Base-by-base conservation (phyloP, 1,140 invertebrate species). In the Microvelia longipes region DNA sequence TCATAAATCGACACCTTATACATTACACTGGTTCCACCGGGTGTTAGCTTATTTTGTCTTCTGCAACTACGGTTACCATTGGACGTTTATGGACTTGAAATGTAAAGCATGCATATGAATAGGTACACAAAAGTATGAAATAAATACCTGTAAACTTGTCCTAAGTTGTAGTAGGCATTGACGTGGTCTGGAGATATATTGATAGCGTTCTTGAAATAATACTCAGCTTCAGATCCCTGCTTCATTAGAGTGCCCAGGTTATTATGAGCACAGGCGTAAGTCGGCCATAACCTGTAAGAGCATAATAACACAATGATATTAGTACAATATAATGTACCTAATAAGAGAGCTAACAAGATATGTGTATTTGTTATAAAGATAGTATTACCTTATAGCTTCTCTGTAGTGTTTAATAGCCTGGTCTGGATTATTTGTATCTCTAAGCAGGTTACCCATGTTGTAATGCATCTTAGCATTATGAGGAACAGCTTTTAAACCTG, bases 401-500 rank as follows among this genome's bases (percentile, higher is more conserved):
- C 85, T 85, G 80, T 94, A 95, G 79, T 94, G 91, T 73, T 85
- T 79, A 60, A 88, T 86, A 1, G 92, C 92, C 67, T 84, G 79
- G 66, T 84, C 83, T 73, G 87, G 82, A 28, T 86, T 85, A 11
- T 80, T 81, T 15, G 85, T 82, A 77, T 94, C 92, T 77, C 90
- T 86, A 68, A 91, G 83, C 76, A 91, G 88, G 82, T 95, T 95
- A 26, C 88, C 92, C 78, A 90, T 93, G 80, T 94, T 94, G 81
- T 93, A 95, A 81, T 94, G 92, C 80, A 93, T 87, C 81, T 95
- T 94, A 28, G 91, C 91, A 78, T 94, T 95, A 77, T 90, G 85
- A 0, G 92, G 91, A 26, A 93, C 78, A 1, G 88, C 86, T 72
- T 85, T 82, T 29, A 94, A 78, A 24, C 92, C 92, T 13, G 92